Evolutionary conservation across 2,888 invertebrate genomes (phyloP).

Genomic region (Nemapogon koenigi): DNA sequence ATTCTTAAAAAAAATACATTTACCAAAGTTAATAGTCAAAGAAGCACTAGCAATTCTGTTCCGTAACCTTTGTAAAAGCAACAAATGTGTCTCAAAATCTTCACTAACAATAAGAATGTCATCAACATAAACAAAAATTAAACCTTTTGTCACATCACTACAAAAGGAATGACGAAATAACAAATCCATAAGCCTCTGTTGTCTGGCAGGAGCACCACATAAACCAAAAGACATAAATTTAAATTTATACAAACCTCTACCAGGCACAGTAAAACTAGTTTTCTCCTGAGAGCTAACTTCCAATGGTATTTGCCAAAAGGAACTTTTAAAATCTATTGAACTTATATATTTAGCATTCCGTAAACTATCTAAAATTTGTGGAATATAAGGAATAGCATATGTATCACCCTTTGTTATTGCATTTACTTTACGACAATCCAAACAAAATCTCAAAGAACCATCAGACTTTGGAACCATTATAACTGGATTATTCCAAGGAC

Average conservation of each 20-base stretch:
- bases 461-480: slow-evolving; percentile 18
- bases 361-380: slow-evolving; percentile 2
- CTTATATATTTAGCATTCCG: slow-evolving; percentile 11
- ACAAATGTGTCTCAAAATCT: slow-evolving; percentile 15
- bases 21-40: slow-evolving; percentile 20
- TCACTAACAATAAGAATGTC: slow-evolving; percentile 16
- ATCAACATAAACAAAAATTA: slow-evolving; percentile 18
- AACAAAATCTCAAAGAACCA: slow-evolving; percentile 16
- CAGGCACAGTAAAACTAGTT: slow-evolving; percentile 10
- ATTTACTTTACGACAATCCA: slow-evolving; percentile 16
- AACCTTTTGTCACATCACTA: slow-evolving; percentile 11
- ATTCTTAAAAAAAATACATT: slow-evolving; percentile 20
- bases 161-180: slow-evolving; percentile 16
- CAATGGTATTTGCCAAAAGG: slow-evolving; percentile 8
- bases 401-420: slow-evolving; percentile 9
- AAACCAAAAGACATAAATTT: too few species aligned
- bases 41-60: slow-evolving; percentile 1
- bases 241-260: slow-evolving; percentile 11
- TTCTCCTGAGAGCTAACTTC: slow-evolving; percentile 1
- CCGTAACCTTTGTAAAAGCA: background rate
- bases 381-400: slow-evolving; percentile 13
- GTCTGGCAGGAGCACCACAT: slow-evolving; percentile 13
- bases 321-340: slow-evolving; percentile 11
- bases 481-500: slow-evolving; percentile 21
- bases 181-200: slow-evolving; percentile 16